A percentile compares a stretch with the other conserved stretches of the same genome.
Evolutionary conservation across 2,888 invertebrate genomes (phyloP).

Genomic region (Andrena haemorrhoa): DNA sequence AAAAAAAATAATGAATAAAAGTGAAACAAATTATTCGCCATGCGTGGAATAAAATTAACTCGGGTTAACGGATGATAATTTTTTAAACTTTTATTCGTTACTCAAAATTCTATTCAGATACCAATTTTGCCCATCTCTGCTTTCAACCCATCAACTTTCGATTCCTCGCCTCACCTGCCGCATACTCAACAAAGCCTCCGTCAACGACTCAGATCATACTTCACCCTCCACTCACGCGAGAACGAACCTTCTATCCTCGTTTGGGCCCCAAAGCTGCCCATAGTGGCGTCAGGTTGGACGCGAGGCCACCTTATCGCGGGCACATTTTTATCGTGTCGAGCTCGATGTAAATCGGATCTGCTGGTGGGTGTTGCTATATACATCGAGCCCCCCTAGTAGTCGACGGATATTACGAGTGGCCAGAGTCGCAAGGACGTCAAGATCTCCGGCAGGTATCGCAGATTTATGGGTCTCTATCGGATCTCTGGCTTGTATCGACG

Average conservation of each 20-base stretch:
- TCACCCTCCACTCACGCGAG: too few relatives aligned
- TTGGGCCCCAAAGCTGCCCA: neutral
- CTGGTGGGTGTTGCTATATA: constrained; percentile 40
- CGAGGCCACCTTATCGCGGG: constrained; percentile 39
- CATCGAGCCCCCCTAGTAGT: constrained; percentile 24
- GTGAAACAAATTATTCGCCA: too few relatives aligned
- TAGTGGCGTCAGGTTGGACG: constrained; percentile 14
- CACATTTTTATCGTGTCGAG: constrained; percentile 47
- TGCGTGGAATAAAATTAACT: too few relatives aligned
- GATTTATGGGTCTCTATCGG: constrained; percentile 66
- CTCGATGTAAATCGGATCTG: constrained; percentile 53
- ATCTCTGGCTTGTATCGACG: constrained; percentile 70
- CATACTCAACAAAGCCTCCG: too few relatives aligned
- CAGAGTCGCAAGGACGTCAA: constrained; percentile 78
- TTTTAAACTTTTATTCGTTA: too few relatives aligned
- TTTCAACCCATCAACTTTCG: too few relatives aligned
- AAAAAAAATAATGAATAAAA: too few relatives aligned
- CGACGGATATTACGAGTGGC: constrained; percentile 38
- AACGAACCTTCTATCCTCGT: neutral
- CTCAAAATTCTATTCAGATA: too few relatives aligned
- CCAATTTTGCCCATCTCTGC: too few relatives aligned
- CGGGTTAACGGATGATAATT: too few relatives aligned
- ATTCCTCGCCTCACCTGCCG: too few relatives aligned
- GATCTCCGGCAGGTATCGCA: constrained; percentile 72
- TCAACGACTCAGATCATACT: too few relatives aligned